phyloP scores from a whole-genome alignment of 1,140 invertebrate genomes.

The Panonychus citri region DNA sequence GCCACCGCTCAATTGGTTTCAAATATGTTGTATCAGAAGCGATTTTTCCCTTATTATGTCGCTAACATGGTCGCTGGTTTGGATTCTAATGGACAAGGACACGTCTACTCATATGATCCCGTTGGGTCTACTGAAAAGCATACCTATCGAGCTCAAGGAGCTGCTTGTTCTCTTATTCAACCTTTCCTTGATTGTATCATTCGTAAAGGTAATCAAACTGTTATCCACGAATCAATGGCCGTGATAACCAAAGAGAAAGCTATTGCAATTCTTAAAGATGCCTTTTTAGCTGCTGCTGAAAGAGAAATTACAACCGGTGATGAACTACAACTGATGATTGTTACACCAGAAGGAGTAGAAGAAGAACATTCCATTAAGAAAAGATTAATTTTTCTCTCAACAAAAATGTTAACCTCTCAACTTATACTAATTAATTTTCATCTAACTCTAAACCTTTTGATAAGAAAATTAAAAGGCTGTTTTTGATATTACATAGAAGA shows the following conservation, averaged over 20 bases:
- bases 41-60: constrained; percentile 97
- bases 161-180: constrained; percentile 49
- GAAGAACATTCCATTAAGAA: constrained; percentile 17
- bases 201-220: constrained; percentile 39
- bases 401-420: too few relatives aligned
- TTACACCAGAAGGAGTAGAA: constrained; percentile 62
- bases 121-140: constrained; percentile 59
- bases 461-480: too few relatives aligned
- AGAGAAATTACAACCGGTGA: constrained; percentile 93
- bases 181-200: constrained; percentile 73
- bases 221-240: constrained; percentile 14
- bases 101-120: constrained; percentile 17
- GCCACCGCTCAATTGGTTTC: constrained; percentile 86
- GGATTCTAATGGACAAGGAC: constrained; percentile 29
- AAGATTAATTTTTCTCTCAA: too few relatives aligned
- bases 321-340: constrained; percentile 59
- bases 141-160: constrained; percentile 58
- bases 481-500: too few relatives aligned
- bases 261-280: constrained; percentile 64
- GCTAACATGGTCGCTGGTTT: constrained; percentile 77
- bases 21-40: constrained; percentile 79
- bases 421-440: too few relatives aligned
- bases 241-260: constrained; percentile 51
- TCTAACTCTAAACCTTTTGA: too few relatives aligned
- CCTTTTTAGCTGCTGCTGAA: constrained; percentile 87